A percentile compares a stretch with the other conserved stretches of the same genome.
Conservation (phyloP, 1,140 invertebrate genomes). For the Acromyrmex charruanus region DNA sequence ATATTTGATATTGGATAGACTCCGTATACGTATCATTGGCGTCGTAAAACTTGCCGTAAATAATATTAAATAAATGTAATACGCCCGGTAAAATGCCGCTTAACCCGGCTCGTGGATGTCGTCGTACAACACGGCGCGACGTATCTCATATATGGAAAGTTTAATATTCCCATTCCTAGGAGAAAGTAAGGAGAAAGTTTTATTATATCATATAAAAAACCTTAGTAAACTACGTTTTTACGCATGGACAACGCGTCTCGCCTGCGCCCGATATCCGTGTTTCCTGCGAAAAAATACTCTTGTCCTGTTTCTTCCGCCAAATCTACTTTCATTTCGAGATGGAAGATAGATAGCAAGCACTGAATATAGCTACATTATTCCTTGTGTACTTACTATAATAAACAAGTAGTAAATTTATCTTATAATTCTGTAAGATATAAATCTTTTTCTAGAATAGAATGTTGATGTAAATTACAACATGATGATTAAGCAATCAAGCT, state of each 20-base stretch:
- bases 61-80: conserved; percentile 87
- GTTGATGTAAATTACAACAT: neutral
- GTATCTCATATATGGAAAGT: conserved; percentile 49
- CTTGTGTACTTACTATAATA: conserved; percentile 19
- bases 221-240: conserved; percentile 14
- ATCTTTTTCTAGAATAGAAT: neutral
- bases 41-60: conserved; percentile 85
- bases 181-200: conserved; percentile 51
- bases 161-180: conserved; percentile 60
- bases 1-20: conserved; percentile 87
- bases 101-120: conserved; percentile 66
- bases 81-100: conserved; percentile 82
- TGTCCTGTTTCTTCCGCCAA: neutral
- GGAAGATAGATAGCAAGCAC: conserved; percentile 48
- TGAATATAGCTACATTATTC: conserved; percentile 41
- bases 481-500: neutral
- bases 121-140: conserved; percentile 31
- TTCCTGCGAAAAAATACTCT: conserved; percentile 53
- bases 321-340: conserved; percentile 57
- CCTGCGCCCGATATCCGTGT: conserved; percentile 35
- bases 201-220: conserved; percentile 51
- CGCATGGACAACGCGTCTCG: conserved; percentile 11
- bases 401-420: conserved; percentile 24
- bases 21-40: conserved; percentile 85
- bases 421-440: neutral